These are phyloP conservation scores for Characodon lateralis DNA, from an alignment of 2,797 vertebrate species.

Conservation along the genomic window DNA sequence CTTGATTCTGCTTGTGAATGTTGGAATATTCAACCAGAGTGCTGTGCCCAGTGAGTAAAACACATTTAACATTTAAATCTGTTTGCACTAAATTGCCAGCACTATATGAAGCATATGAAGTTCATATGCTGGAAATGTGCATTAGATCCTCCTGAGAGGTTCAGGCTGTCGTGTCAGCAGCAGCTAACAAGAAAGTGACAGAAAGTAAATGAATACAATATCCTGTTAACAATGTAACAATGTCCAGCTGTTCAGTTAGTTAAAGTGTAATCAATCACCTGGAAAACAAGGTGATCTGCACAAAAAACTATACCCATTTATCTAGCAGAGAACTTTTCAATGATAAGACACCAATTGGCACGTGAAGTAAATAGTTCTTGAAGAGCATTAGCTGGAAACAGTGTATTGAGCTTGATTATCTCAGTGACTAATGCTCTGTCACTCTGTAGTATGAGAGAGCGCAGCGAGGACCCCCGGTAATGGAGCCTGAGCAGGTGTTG, in stretches of 20 bases:
- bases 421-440: constrained; percentile 94
- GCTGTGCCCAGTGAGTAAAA: background rate
- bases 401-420: constrained; percentile 92
- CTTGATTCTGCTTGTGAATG: constrained; percentile 17
- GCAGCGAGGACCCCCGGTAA: constrained; percentile 90
- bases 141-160: constrained; percentile 7
- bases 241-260: constrained; percentile 46
- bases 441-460: constrained; percentile 86
- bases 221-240: constrained; percentile 36
- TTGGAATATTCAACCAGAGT: constrained; percentile 15
- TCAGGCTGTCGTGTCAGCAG: constrained; percentile 4
- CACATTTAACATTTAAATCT: constrained; percentile 5
- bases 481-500: constrained; percentile 90
- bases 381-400: constrained; percentile 82
- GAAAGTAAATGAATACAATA: constrained; percentile 39
- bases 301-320: constrained; percentile 28
- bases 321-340: constrained; percentile 41
- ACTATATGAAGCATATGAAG: background rate
- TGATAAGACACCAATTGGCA: constrained; percentile 63
- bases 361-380: constrained; percentile 69
- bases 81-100: background rate
- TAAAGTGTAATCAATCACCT: constrained; percentile 41
- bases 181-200: constrained; percentile 29
- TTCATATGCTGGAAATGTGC: constrained; percentile 10
- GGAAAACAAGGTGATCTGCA: constrained; percentile 46